Conservation (phyloP, 2,888 invertebrate species). For the Napeogenes sylphis region DNA sequence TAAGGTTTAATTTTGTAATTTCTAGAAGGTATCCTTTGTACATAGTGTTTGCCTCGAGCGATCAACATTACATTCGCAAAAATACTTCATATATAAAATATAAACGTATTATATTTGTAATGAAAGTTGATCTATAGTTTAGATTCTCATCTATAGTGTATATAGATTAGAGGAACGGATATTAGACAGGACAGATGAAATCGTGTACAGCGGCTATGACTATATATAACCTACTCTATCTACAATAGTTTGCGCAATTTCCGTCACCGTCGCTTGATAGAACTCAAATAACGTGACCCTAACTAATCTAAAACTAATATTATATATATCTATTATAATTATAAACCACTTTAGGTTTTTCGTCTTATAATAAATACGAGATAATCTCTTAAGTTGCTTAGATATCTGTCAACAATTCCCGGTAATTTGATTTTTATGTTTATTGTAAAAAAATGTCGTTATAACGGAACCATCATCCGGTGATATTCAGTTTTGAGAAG, state of each 20-base stretch:
- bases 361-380: no score
- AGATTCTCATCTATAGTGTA: no score
- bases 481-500: slow-evolving; percentile 8
- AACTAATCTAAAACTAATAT: not conserved
- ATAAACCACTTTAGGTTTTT: no score
- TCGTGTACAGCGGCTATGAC: not conserved
- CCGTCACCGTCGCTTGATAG: not conserved
- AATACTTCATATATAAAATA: not conserved
- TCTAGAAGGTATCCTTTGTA: slow-evolving; percentile 4
- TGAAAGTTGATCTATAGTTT: no score
- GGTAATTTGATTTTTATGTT: not conserved
- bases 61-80: not conserved
- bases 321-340: no score
- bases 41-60: not conserved
- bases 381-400: no score
- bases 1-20: not conserved
- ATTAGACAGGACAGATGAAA: not conserved
- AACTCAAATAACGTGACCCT: slow-evolving; percentile 15
- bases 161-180: not conserved
- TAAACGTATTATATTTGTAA: no score
- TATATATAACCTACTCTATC: not conserved
- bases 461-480: slow-evolving; percentile 12
- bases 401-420: no score
- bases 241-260: slow-evolving; percentile 1
- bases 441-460: slow-evolving; percentile 2